These are phyloP conservation scores for Sylvia atricapilla DNA, from an alignment of 2,113 vertebrate genomes.

Conservation along the genomic window DNA sequence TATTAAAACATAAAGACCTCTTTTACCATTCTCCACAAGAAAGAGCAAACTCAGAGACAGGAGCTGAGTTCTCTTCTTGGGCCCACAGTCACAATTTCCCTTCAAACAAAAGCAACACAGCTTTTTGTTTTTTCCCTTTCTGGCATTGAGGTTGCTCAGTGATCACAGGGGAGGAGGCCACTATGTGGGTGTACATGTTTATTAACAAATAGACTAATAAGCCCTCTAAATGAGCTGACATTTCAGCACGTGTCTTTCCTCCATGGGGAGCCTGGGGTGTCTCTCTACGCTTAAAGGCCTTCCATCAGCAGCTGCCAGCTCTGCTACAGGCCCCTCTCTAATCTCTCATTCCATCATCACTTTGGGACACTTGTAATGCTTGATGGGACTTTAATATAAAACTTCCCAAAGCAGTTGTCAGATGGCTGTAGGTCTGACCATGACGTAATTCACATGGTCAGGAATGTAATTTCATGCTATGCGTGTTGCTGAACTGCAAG, in stretches of 20 bases:
- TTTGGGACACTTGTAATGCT: not conserved
- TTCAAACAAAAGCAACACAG: not conserved
- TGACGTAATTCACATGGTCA: not conserved
- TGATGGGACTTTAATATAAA: not conserved
- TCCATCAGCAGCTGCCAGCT: conserved; percentile 11
- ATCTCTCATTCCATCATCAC: conserved; percentile 30
- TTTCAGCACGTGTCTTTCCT: not conserved
- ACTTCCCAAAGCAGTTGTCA: conserved; percentile 48
- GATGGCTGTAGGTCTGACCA: not conserved
- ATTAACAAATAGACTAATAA: not conserved
- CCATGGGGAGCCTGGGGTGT: accelerated
- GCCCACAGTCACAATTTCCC: not conserved
- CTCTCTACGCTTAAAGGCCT: not conserved
- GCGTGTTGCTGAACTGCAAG: not conserved
- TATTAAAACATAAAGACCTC: not conserved
- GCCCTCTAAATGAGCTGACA: not conserved
- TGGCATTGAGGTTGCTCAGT: not conserved
- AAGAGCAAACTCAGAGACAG: not conserved
- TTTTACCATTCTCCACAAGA: not conserved
- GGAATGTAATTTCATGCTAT: conserved; percentile 19
- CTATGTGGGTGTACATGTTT: not conserved
- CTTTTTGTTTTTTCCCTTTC: not conserved
- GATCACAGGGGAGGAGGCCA: not conserved
- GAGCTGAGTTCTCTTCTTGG: not conserved
- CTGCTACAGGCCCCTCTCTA: not conserved